Evolutionary conservation across 2,797 vertebrate genomes (phyloP).

Genomic region (Avahi laniger): DNA sequence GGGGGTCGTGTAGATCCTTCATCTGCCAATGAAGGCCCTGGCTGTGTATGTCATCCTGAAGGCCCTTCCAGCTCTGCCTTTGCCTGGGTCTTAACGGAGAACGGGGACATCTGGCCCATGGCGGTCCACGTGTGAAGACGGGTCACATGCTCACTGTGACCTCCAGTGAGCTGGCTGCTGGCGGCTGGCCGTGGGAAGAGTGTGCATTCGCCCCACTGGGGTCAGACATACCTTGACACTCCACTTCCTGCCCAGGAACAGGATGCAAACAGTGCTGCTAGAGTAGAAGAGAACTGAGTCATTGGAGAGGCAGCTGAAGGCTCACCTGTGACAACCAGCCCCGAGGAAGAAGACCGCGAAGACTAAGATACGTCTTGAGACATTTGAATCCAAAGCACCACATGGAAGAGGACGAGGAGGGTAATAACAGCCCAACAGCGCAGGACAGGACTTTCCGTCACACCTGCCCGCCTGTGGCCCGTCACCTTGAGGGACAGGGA

Average conservation of each 20-base stretch:
- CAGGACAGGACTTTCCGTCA: too few relatives aligned
- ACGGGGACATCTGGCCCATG: rapidly evolving
- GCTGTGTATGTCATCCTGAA: rapidly evolving
- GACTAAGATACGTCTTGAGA: background rate
- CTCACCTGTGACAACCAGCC: rapidly evolving
- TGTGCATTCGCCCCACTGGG: background rate
- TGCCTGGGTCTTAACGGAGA: background rate
- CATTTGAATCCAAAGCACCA: too few relatives aligned
- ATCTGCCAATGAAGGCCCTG: background rate
- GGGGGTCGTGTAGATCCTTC: background rate
- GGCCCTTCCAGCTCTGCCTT: background rate
- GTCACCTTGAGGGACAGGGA: rapidly evolving
- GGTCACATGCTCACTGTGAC: rapidly evolving
- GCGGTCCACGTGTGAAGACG: too few relatives aligned
- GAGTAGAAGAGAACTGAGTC: rapidly evolving
- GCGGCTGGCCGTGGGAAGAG: background rate
- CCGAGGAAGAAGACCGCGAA: background rate
- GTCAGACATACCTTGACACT: too few relatives aligned
- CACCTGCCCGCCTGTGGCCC: too few relatives aligned
- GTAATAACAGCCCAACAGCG: rapidly evolving
- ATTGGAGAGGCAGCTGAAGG: background rate
- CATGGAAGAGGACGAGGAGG: too few relatives aligned
- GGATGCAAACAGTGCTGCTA: rapidly evolving
- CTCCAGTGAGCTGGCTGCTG: rapidly evolving
- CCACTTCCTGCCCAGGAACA: too few relatives aligned